Conservation (phyloP, 2,113 vertebrate species). For the Platichthys flesus region DNA sequence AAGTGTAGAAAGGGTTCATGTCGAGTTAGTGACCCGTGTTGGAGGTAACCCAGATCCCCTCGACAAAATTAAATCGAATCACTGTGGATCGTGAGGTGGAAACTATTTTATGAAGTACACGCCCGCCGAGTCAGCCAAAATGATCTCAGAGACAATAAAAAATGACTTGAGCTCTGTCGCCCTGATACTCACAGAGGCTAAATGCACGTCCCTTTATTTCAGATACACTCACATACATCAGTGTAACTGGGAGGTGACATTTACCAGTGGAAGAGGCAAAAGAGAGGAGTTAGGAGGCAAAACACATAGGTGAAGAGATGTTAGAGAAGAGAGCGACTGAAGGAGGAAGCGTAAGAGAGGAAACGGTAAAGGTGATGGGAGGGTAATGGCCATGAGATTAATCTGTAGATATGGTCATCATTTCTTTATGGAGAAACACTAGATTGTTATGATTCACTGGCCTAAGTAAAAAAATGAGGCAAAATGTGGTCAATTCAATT, state of each 20-base stretch:
- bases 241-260: background rate
- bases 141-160: background rate
- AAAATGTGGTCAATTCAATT: too few relatives aligned
- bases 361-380: background rate
- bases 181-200: background rate
- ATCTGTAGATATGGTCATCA: too few relatives aligned
- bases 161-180: background rate
- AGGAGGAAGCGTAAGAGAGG: background rate
- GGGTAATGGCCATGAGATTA: background rate
- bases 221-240: background rate
- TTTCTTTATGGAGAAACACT: too few relatives aligned
- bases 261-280: constrained; percentile 1
- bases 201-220: background rate
- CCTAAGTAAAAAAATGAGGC: too few relatives aligned
- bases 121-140: background rate
- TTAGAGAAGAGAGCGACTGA: background rate
- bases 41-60: background rate
- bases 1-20: too few relatives aligned
- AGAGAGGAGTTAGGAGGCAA: background rate
- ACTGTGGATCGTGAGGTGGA: constrained; percentile 9
- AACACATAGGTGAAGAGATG: background rate
- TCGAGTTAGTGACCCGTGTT: too few relatives aligned
- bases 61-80: constrained; percentile 43
- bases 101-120: constrained; percentile 9
- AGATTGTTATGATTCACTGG: too few relatives aligned